Evolutionary conservation across 2,113 vertebrate genomes (phyloP), one percentile per base, ranked within the genome.

Genomic region (Pomatorhinus ruficollis): DNA sequence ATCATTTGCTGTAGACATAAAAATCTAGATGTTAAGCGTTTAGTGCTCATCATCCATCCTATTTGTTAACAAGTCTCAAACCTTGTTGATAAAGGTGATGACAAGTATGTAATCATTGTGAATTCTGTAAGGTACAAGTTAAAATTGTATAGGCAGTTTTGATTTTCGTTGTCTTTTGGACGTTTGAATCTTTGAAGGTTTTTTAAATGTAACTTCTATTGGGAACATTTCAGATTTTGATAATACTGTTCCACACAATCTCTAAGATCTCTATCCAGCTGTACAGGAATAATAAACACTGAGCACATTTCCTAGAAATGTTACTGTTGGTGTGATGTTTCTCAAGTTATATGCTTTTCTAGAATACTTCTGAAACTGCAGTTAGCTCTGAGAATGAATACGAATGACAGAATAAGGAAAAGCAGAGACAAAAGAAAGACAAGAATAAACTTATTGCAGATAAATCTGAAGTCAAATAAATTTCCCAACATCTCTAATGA

Each of bases 121-220:
- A 71, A 40, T 85, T 77, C 12, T 49, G 7, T 60, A 53, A 27
- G 6, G 20, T 65, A 21, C 28, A 31, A n/a, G 13, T 33, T 76
- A 22, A 70, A 39, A 71, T 52, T 75, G 18, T 45, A 49, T 19
- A 37, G 31, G 33, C 6, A 61, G 2, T n/a, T 93, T 47, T 57
- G 47, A 33, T 2, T 69, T 53, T 71, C 69, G 19, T 19, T 59
- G 12, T 37, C 21, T 56, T 87, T 28, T 69, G 44, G 56, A 40
- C 0, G 0, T 49, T 37, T 40, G 12, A 65, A 17, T 74, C 21
- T 70, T 83, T 60, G 18, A 84, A 71, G 10, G 4, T 2, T 49
- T 47, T 56, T 74, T 18, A 18, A 27, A 60, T 87, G 5, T 27
- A 17, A 66, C 72, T 85, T 74, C 28, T 80, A 3, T 47, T 61